Conservation (phyloP, 2,888 invertebrate genomes). For the Protonemura montana region DNA sequence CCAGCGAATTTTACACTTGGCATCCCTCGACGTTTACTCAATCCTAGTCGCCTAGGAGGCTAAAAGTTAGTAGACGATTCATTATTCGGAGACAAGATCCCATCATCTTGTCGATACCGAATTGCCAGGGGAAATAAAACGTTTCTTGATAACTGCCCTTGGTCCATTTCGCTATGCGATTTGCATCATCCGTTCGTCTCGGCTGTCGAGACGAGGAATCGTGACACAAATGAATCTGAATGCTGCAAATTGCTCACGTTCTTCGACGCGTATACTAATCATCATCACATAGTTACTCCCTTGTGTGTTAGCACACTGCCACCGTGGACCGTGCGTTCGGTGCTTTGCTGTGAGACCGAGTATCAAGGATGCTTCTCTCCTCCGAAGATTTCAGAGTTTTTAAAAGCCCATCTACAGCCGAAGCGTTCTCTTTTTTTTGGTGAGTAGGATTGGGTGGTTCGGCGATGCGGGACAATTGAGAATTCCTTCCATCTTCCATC, state of each 20-base stretch:
- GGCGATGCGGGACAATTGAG: conserved; percentile 40
- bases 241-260: neutral
- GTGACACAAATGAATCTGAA: neutral
- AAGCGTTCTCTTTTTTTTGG: conserved; percentile 12
- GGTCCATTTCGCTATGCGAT: neutral
- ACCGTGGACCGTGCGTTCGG: neutral
- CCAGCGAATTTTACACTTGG: neutral
- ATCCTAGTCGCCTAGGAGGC: neutral
- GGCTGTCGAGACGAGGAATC: neutral
- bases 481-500: conserved; percentile 28
- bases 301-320: neutral
- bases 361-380: conserved; percentile 27
- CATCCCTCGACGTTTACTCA: neutral
- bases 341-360: neutral
- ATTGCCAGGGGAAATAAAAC: neutral
- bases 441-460: conserved; percentile 1
- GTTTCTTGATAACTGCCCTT: neutral
- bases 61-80: neutral
- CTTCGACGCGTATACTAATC: neutral
- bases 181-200: neutral
- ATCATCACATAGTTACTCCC: neutral
- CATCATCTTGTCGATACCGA: neutral
- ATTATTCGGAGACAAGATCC: neutral
- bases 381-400: neutral
- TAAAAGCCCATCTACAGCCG: neutral